phyloP scores from a whole-genome alignment of 2,113 vertebrate species.

The Macquaria ambigua region DNA sequence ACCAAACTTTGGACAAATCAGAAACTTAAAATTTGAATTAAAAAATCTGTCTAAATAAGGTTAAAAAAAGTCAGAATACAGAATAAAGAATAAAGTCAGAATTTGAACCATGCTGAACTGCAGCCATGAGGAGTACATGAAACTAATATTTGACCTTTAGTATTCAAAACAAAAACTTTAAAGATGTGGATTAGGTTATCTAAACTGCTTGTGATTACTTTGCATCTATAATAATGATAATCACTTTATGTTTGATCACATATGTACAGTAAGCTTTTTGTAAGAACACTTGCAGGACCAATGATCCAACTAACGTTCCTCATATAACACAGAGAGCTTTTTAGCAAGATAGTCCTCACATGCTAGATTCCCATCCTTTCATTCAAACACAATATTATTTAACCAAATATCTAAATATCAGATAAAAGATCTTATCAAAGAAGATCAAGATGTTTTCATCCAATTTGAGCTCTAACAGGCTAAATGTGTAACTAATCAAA shows the following conservation, averaged over 20 bases:
- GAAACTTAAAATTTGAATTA: neutral
- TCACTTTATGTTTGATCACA: neutral
- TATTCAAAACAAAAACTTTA: neutral
- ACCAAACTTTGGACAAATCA: conserved; percentile 12
- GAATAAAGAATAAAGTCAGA: too few species aligned
- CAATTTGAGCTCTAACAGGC: conserved; percentile 22
- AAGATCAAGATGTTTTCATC: conserved; percentile 21
- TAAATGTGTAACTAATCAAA: conserved; percentile 38
- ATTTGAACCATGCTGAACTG: conserved; percentile 3
- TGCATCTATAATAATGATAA: neutral
- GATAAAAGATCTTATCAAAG: neutral
- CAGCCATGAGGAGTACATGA: neutral
- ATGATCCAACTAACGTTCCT: neutral
- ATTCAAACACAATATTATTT: neutral
- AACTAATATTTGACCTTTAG: conserved; percentile 9
- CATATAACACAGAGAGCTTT: neutral
- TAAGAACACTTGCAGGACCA: neutral
- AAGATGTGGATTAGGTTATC: neutral
- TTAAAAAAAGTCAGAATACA: neutral
- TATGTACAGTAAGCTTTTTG: neutral
- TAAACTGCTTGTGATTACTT: neutral
- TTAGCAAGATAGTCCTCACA: neutral
- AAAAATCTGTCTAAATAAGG: neutral
- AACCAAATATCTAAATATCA: conserved; percentile 10
- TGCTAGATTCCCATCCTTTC: neutral